phyloP scores from a whole-genome alignment of 2,888 invertebrate species.

The Pristionchus maxplancki region DNA sequence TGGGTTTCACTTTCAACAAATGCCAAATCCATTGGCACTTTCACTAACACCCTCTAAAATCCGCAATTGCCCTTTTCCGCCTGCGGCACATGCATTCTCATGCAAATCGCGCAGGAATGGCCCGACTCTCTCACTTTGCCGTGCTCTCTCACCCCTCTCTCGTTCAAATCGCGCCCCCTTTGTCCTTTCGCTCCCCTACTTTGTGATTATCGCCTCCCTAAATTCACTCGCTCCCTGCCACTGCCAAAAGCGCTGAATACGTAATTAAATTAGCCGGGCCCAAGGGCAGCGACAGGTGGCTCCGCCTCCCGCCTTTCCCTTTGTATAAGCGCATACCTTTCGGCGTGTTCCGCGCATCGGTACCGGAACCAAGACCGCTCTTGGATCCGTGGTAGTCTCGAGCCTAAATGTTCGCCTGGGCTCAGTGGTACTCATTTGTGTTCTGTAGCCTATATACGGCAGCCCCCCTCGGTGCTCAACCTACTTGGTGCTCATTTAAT shows the following conservation, averaged over 20 bases:
- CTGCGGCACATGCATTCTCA: neutral
- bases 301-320: neutral
- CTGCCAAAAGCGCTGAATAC: constrained; percentile 30
- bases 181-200: neutral
- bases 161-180: no score
- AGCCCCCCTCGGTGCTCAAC: no score
- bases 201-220: neutral
- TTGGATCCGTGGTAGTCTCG: no score
- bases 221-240: neutral
- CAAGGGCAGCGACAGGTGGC: neutral
- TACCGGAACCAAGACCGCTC: no score
- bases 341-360: neutral
- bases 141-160: no score
- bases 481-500: no score
- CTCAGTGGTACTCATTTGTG: no score
- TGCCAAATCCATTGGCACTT: neutral
- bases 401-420: no score
- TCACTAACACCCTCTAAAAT: neutral
- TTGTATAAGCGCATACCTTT: neutral
- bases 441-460: no score
- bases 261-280: constrained; percentile 32
- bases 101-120: no score
- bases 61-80: neutral
- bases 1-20: neutral
- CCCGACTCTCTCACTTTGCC: no score